Evolutionary conservation across 1,140 invertebrate species (phyloP), one percentile per base, ranked within the genome.

Genomic region (Drosophila varians): DNA sequence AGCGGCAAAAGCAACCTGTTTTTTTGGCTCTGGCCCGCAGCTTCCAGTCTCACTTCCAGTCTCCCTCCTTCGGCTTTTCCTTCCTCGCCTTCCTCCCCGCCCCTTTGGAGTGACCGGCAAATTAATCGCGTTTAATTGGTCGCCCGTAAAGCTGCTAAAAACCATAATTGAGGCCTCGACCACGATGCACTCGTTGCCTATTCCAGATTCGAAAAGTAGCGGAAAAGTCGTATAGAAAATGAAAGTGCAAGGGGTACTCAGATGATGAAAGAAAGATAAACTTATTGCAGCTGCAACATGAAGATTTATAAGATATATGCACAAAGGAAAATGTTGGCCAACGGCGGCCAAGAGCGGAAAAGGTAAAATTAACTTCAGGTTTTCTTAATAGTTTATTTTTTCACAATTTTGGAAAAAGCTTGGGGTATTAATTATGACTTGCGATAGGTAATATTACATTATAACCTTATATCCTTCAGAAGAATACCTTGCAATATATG

Each of bases 211-310:
- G 38, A 69, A 56, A 76, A 73, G 57, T 75, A 28, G 75, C 79
- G 65, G 56, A 79, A 84, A 74, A 83, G 38, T 26, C 49, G 38
- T 53, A 49, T 45, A 53, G 72, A 87, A 86, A 86, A 80, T 60
- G 80, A 86, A 86, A 86, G 80, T 87, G 52, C 73, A 64, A 42
- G 40, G 49, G 34, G 28, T 40, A 31, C 23, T 26, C 34, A 28
- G n/a, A 54, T 56, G 68, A 60, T 47, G 71, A 64, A 16, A 28
- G 14, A 26, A 9, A 66, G 62, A 65, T 65, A 52, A 16, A 66
- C 46, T 65, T 65, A 52, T 0, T n/a, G 58, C 36, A 64, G 19
- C 45, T 52, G 62, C 36, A 62, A 12, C 31, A 25, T 8, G 2
- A 0, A 43, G 58, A 26, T 47, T 21, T 55, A n/a, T n/a, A 7